Conservation (phyloP, 2,113 vertebrate species). For the Toxotes chatareus region DNA sequence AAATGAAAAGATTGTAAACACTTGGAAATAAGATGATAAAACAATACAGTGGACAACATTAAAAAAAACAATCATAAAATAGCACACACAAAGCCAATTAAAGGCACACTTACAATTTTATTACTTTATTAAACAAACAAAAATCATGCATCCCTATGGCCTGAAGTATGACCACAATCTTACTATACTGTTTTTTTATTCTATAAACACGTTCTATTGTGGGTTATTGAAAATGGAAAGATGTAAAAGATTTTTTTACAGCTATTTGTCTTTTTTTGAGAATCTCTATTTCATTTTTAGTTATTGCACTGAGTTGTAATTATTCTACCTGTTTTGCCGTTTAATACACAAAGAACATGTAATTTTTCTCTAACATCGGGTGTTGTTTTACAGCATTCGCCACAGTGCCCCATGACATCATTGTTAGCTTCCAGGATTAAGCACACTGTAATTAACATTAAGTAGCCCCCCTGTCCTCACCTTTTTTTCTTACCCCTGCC, state of each 20-base stretch:
- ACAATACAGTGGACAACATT: constrained; percentile 2
- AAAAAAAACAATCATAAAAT: background rate
- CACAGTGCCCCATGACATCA: constrained; percentile 55
- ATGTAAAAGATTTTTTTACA: no score
- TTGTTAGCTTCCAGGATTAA: constrained; percentile 58
- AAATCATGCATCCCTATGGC: background rate
- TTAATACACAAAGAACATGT: background rate
- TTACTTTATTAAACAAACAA: background rate
- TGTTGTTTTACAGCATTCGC: constrained; percentile 57
- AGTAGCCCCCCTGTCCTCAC: constrained; percentile 43
- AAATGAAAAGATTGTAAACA: constrained; percentile 23
- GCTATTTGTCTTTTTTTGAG: no score
- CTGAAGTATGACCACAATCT: background rate
- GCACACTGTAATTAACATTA: constrained; percentile 69
- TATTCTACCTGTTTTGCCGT: background rate
- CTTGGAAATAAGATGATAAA: constrained; percentile 19
- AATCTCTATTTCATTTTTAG: background rate
- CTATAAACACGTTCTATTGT: background rate
- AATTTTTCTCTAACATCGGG: constrained; percentile 29
- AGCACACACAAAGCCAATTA: background rate
- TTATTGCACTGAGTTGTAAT: background rate
- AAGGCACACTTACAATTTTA: background rate
- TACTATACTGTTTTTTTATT: background rate
- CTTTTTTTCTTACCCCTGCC: constrained; percentile 39
- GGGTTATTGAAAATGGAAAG: no score